Base-by-base conservation (phyloP, 2,113 vertebrate genomes). In the Hippocampus barbouri region DNA sequence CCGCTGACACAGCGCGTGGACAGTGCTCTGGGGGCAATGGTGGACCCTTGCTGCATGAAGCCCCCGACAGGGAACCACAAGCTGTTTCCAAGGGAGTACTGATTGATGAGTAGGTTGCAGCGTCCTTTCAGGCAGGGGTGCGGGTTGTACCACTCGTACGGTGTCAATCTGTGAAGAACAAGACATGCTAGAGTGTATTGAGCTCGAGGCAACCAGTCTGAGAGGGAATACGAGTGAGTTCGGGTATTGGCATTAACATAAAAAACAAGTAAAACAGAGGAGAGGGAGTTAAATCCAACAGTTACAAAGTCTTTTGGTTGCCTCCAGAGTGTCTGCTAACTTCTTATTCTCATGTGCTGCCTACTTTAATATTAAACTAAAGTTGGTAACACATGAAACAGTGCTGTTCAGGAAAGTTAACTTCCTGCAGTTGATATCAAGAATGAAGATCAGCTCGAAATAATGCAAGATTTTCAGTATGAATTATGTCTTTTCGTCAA, bases 41-140 rank as follows among this genome's bases (percentile, higher is more conserved):
- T 97, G 69, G 97, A 99, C 69, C 97, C 97, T 75, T 99, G 97
- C 89, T 99, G 97, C 97, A 99, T 98, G 90, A 99, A 99, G 8
- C 97, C 97, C 43, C 97, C 97, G 0, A 99, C 97, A 0, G 97
- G 97, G 82, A 99, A 99, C 97, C 97, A 99, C 85, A 99, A 92
- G 78, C 96, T 98, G 92, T 98, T 99, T 70, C 97, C 97, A 0
- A 98, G 93, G 0, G 97, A 99, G 84, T 98, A 99, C 89, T 99
- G 97, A 78, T 99, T 99, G 78, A 99, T 95, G 30, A 99, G 93
- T 23, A 99, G 93, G 78, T 94, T 95, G 85, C 97, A 98, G 25
- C 93, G 93, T 23, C 96, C 97, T 81, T 96, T 96, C 0, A 95
- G 93, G 78, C 96, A 99, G 2, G 96, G 94, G 78, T 98, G 96